phyloP scores from a whole-genome alignment of 53 echinoderm and acorn worm species.

The Hippasteria phrygiana region DNA sequence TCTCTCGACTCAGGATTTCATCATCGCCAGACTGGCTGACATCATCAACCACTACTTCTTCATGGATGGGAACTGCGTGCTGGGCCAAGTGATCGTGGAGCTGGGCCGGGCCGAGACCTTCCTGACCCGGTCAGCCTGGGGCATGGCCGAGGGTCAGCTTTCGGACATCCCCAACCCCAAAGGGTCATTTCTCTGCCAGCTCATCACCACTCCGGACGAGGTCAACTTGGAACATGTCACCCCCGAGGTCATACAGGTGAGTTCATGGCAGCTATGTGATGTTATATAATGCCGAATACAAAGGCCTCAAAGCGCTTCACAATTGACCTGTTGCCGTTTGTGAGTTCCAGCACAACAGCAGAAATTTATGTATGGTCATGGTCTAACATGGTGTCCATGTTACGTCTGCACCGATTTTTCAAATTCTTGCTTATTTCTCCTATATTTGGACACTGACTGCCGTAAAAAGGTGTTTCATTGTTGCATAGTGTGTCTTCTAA shows the following conservation, averaged over 20 bases:
- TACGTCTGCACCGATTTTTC: too few species aligned
- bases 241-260: slow-evolving; percentile 89
- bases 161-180: slow-evolving; percentile 65
- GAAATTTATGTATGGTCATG: too few species aligned
- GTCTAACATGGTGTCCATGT: too few species aligned
- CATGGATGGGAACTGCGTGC: slow-evolving; percentile 63
- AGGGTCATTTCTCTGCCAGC: slow-evolving; percentile 87
- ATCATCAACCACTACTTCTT: slow-evolving; percentile 87
- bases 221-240: slow-evolving; percentile 84
- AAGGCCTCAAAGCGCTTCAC: too few species aligned
- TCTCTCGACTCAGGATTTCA: slow-evolving; percentile 73
- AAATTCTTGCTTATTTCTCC: too few species aligned
- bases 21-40: slow-evolving; percentile 70
- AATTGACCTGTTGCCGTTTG: too few species aligned
- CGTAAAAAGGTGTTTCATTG: too few species aligned
- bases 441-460: too few species aligned
- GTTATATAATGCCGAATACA: too few species aligned
- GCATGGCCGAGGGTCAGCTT: slow-evolving; percentile 63
- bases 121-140: slow-evolving; percentile 75
- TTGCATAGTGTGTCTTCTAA: too few species aligned
- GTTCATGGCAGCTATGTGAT: not conserved
- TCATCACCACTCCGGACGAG: slow-evolving; percentile 78
- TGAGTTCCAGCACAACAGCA: too few species aligned
- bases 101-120: slow-evolving; percentile 85
- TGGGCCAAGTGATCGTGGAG: slow-evolving; percentile 90